phyloP scores from a whole-genome alignment of 2,113 vertebrate species.

The Eptesicus fuscus region DNA sequence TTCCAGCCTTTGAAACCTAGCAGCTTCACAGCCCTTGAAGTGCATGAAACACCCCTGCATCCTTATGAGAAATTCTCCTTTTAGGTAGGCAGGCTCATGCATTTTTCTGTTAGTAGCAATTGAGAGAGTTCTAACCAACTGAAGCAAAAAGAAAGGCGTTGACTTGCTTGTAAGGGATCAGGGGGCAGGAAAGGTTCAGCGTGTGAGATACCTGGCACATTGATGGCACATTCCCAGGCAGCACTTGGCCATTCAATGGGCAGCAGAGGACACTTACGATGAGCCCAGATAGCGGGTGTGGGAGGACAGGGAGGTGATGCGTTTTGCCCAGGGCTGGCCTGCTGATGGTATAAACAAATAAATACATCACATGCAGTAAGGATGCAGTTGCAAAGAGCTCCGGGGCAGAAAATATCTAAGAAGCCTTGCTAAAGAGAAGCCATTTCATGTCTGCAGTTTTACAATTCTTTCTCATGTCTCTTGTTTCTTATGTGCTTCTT shows the following conservation, averaged over 20 bases:
- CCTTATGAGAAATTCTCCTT: constrained; percentile 32
- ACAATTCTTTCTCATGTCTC: not conserved
- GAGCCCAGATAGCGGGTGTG: not conserved
- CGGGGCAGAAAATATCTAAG: constrained; percentile 31
- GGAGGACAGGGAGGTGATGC: not conserved
- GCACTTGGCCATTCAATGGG: not conserved
- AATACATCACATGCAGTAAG: constrained; percentile 4
- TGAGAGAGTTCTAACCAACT: not conserved
- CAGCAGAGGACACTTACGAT: not conserved
- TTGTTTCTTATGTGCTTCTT: not conserved
- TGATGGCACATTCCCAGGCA: not conserved
- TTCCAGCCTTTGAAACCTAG: not conserved
- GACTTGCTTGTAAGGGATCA: not conserved
- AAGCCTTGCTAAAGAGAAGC: not conserved
- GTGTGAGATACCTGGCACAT: accelerated
- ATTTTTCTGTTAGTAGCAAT: constrained; percentile 53
- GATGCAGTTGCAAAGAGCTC: not conserved
- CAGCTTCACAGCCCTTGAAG: not conserved
- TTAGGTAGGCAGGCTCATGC: constrained; percentile 5
- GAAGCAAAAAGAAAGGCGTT: not conserved
- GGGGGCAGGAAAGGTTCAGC: not conserved
- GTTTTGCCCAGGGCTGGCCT: not conserved
- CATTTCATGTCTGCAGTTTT: not conserved
- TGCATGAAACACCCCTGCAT: not conserved
- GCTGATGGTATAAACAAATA: constrained; percentile 16